Evolutionary conservation across 1,140 invertebrate genomes (phyloP), one percentile per base, ranked within the genome.

Genomic region (Aphelinus atriplicis): DNA sequence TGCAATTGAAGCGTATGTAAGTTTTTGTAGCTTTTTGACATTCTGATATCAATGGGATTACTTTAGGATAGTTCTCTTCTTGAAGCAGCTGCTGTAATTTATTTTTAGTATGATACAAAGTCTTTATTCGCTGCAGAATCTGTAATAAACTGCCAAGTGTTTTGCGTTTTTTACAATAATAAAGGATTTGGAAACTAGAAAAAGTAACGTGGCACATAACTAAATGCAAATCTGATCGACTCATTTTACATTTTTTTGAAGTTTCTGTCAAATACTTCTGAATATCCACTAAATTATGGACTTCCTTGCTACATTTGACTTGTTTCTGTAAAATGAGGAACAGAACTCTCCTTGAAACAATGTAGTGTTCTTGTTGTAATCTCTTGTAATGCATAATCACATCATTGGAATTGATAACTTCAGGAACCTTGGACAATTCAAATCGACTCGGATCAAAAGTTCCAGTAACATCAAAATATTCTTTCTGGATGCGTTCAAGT

Each of bases 261-360:
- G 94, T 92, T 58, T 91, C 90, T 74, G 92, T 89, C 42, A 98
- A 85, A 79, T 94, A 89, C 80, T 93, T 89, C 83, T 96, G 90
- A 72, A 97, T 91, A 75, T 93, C 91, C 75, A 93, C 90, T 42
- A 98, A 94, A 76, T 94, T 91, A 65, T 93, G 89, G 78, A 98
- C 94, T 85, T 98, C 95, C 9, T 91, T 89, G 75, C 94, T 93
- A 84, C 96, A 98, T 2, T 92, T 90, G 78, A 91, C 92, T 68
- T 97, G 93, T 78, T 98, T 96, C 84, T 98, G 94, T 7, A 97
- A 88, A 79, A 98, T 97, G 26, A 98, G 88, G 78, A 97, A 94
- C 0, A 97, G 90, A 0, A 98, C 94, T 87, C 96, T 95, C 78
- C 95, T 96, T 0, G 95, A 97, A 0, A 98, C 95, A 48, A 97